A percentile compares a stretch with the other conserved stretches of the same genome.
Conservation (phyloP, 2,888 invertebrate species). For the Leptopilina syphax region DNA sequence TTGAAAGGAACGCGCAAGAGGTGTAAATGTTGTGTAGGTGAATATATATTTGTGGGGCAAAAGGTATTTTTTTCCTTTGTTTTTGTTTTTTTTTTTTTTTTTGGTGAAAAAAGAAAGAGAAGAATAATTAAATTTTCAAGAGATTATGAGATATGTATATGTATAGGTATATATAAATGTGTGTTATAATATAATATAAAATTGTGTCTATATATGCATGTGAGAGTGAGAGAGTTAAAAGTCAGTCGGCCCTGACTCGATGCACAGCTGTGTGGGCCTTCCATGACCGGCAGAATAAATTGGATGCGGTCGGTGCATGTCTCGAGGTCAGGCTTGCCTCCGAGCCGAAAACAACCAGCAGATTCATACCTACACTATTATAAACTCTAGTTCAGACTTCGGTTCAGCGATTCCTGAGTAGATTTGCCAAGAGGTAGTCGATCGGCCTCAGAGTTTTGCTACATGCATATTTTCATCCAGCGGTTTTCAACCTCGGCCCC, state of each 20-base stretch:
- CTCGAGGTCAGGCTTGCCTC: constrained; percentile 60
- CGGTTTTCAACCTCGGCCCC: constrained; percentile 30
- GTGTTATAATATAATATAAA: too few relatives aligned
- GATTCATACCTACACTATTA: constrained; percentile 53
- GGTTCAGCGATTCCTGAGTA: constrained; percentile 35
- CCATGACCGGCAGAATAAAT: constrained; percentile 56
- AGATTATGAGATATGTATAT: constrained; percentile 39
- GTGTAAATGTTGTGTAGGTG: background rate
- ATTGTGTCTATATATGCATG: background rate
- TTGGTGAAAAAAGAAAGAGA: background rate
- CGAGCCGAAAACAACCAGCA: constrained; percentile 57
- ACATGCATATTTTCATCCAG: constrained; percentile 35
- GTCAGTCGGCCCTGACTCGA: constrained; percentile 46
- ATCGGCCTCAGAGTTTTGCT: constrained; percentile 20
- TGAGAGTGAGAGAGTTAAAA: constrained; percentile 1
- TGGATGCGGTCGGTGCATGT: constrained; percentile 62
- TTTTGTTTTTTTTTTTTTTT: background rate
- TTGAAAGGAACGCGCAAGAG: background rate
- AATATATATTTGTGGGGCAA: background rate
- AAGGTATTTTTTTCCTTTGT: background rate
- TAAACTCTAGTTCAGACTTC: constrained; percentile 43
- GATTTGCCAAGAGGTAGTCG: constrained; percentile 45
- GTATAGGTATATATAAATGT: background rate
- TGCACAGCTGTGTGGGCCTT: constrained; percentile 55
- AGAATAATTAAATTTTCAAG: constrained; percentile 37